Evolutionary conservation across 2,797 vertebrate genomes (phyloP), one percentile per base, ranked within the genome.

Genomic region (Oreochromis grahami): DNA sequence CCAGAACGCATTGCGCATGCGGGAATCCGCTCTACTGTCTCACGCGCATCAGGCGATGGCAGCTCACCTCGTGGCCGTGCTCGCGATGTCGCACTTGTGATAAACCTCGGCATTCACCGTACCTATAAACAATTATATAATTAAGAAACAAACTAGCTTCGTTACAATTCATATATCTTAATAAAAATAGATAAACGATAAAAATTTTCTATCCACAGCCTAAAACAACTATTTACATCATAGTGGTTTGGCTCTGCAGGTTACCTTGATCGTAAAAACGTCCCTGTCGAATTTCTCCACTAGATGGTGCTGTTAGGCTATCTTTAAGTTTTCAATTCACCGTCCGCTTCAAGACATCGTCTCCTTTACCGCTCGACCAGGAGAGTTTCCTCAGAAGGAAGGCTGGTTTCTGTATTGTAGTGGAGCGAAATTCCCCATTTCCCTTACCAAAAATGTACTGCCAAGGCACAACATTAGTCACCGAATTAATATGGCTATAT

Each of bases 1-100:
- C 82, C 89, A 15, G 84, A 24, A 3, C 55, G 51, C 43, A 76
- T 4, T 93, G 94, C 96, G 96, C 96, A 95, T 95, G 96, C 94
- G 95, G 2, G n/a, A 13, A 72, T 11, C 14, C 45, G 12, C 45
- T 48, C 32, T 48, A 55, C 45, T 7, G 85, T 48, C 17, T 79
- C 34, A 60, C n/a, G 72, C 38, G 26, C 55, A 21, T 6, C 56
- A 48, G 48, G 29, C 4, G n/a, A 4, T 24, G 14, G 50, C 36
- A 55, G 53, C 43, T 52, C 76, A 24, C 12, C 60, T 52, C 78
- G 17, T 21, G 50, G 26, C 11, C 14, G 58, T 76, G 24, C 56
- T 58, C 10, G n/a, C 41, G 13, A 21, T 76, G 17, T 41, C 3
- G 1, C 41, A 53, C 34, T 7, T 79, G 24, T 41, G 60, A 19